Evolutionary conservation across 2,797 vertebrate genomes (phyloP).

Genomic region (Monodelphis domestica): DNA sequence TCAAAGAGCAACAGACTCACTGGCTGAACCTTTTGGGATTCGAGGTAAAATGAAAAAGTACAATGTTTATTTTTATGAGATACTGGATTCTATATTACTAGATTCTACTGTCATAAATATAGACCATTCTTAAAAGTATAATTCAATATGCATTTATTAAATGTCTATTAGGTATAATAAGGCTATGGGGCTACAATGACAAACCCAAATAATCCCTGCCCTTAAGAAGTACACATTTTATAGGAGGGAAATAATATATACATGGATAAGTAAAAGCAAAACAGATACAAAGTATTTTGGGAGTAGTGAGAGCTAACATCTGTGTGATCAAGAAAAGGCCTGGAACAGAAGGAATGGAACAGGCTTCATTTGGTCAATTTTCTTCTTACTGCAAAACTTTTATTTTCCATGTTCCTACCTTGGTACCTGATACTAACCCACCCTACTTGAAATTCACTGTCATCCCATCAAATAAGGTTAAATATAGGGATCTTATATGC

Average conservation of each 20-base stretch:
- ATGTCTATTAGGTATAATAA: background rate
- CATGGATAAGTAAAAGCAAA: background rate
- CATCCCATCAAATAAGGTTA: background rate
- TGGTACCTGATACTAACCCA: background rate
- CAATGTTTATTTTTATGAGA: background rate
- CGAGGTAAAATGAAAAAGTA: background rate
- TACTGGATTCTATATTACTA: background rate
- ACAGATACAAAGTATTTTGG: background rate
- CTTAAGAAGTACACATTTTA: background rate
- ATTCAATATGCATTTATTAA: background rate
- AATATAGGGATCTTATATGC: background rate
- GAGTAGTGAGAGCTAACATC: background rate
- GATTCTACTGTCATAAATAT: background rate
- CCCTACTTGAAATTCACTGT: background rate
- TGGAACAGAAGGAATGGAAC: background rate
- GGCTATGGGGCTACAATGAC: background rate
- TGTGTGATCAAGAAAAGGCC: background rate
- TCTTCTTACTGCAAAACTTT: background rate
- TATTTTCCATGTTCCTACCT: too few relatives aligned
- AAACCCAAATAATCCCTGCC: background rate
- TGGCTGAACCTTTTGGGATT: background rate
- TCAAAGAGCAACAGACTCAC: background rate
- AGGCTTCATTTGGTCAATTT: background rate
- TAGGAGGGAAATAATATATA: background rate
- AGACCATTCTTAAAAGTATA: background rate